Evolutionary conservation across 2,113 vertebrate genomes (phyloP), one percentile per base, ranked within the genome.

Genomic region (Microcebus jonahi): DNA sequence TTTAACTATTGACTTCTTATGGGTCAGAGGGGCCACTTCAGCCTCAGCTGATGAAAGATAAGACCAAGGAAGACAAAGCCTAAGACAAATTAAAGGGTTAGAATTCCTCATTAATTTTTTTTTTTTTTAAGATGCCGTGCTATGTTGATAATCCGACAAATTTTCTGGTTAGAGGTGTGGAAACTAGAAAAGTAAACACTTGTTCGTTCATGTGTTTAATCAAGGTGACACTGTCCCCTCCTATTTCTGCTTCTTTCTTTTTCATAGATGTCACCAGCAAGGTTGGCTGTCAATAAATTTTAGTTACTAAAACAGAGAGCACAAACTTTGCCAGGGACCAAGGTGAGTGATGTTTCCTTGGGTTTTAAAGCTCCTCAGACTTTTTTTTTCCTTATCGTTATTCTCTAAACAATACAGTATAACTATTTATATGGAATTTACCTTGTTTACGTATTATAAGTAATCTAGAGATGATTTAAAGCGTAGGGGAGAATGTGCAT

Each of bases 211-310:
- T 17, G 8, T 57, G 61, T 80, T 88, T 90, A 89, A 50, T 85
- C 55, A 93, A 61, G 27, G 67, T 80, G 77, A 68, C 12, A 53
- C 2, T 50, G 6, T 96, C 18, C 88, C 25, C 36, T 82, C 20
- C 23, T 39, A 57, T 85, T 89, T 95, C 21, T 70, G 42, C 50
- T 48, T 79, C 31, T 95, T 67, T 39, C 36, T 80, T 95, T 75
- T 83, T 91, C 12, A 80, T 39, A 76, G 8, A 55, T 95, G 68
- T 90, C 75, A 84, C n/a, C 29, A 88, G 31, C 18, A 88, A 92
- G 59, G 18, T 42, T 84, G 50, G 12, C 65, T 90, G 14, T 81
- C 70, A 87, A 91, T 88, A 91, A 94, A 92, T 92, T 88, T 95
- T 92, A 96, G 55, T 90, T 90, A 87, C 48, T 92, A 45, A 80